These are phyloP conservation scores for Acrossocheilus wenchowensis DNA, from an alignment of 2,797 vertebrate species.

Conservation along the genomic window DNA sequence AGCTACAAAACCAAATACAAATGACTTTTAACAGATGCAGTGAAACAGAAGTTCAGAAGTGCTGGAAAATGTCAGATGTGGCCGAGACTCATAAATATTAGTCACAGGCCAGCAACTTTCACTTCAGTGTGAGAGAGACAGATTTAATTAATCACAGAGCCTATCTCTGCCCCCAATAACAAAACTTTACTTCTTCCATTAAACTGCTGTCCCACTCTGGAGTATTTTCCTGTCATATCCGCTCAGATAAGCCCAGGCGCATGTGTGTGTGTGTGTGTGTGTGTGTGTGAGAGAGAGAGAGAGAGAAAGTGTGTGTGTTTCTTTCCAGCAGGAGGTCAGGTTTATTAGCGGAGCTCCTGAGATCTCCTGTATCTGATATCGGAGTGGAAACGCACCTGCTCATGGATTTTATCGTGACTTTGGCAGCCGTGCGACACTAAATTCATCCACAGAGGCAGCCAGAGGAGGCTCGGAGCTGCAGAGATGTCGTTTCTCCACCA, in stretches of 20 bases:
- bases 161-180: not conserved
- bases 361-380: constrained; percentile 27
- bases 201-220: constrained; percentile 1
- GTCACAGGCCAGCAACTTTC: constrained; percentile 15
- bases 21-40: not conserved
- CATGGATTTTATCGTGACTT: not conserved
- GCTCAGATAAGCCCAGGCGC: not conserved
- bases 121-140: not conserved
- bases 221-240: constrained; percentile 25
- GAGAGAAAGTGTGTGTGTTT: not conserved
- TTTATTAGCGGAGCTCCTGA: constrained; percentile 9
- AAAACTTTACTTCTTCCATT: constrained; percentile 30
- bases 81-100: not conserved
- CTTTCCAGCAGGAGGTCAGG: not conserved
- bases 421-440: not conserved
- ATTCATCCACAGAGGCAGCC: not conserved
- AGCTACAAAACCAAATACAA: not conserved
- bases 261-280: not conserved
- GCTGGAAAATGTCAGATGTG: not conserved
- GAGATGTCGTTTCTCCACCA: not conserved
- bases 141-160: constrained; percentile 26
- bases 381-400: constrained; percentile 3
- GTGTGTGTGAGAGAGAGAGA: no score
- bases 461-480: not conserved
- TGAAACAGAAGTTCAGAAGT: not conserved